Conservation (phyloP, 2,888 invertebrate species). For the Craniophora ligustri region DNA sequence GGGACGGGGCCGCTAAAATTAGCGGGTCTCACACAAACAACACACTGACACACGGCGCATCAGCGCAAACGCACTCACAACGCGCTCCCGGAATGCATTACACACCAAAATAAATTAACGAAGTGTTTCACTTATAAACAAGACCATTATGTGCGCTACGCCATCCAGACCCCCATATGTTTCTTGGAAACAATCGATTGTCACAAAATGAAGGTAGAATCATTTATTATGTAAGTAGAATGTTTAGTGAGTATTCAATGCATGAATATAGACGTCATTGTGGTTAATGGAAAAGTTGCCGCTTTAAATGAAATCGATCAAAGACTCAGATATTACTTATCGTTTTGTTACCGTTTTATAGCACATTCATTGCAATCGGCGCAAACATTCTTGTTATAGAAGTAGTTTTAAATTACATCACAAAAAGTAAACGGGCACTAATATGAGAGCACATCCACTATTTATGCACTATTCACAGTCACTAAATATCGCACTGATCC, state of each 20-base stretch:
- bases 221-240: conserved; percentile 53
- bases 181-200: conserved; percentile 33
- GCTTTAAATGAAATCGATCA: conserved; percentile 25
- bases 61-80: conserved; percentile 63
- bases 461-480: conserved; percentile 72
- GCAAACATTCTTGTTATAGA: conserved; percentile 22
- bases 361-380: conserved; percentile 24
- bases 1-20: conserved; percentile 82
- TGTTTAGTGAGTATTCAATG: conserved; percentile 33
- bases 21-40: conserved; percentile 82
- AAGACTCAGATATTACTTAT: conserved; percentile 18
- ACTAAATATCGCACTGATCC: conserved; percentile 70
- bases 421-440: conserved; percentile 61
- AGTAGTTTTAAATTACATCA: conserved; percentile 42
- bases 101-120: conserved; percentile 24
- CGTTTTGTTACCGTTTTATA: conserved; percentile 23
- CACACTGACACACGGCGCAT: conserved; percentile 67
- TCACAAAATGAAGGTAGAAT: conserved; percentile 46
- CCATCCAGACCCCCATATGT: conserved; percentile 18
- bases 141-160: conserved; percentile 23
- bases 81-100: conserved; percentile 47
- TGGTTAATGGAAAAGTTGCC: conserved; percentile 27
- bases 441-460: conserved; percentile 65
- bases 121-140: conserved; percentile 16
- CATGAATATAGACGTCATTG: conserved; percentile 23